phyloP scores from a whole-genome alignment of 2,888 invertebrate species.

The Timema cristinae region DNA sequence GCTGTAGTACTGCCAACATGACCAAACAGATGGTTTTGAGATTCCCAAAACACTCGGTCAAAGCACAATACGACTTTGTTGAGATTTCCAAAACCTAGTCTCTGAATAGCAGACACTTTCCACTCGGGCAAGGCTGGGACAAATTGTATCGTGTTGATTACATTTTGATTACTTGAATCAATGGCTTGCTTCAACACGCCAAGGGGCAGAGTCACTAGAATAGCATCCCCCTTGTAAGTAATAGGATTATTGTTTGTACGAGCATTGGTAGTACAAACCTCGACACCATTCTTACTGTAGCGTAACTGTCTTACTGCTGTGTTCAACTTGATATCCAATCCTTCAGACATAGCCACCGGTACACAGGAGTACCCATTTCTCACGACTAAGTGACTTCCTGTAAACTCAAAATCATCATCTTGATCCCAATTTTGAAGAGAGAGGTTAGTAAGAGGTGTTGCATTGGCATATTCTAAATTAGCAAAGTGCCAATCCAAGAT shows the following conservation, averaged over 20 bases:
- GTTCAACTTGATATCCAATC: constrained; percentile 89
- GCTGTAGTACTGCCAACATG: constrained; percentile 96
- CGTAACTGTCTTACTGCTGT: constrained; percentile 87
- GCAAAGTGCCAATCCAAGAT: constrained; percentile 99
- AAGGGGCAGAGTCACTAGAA: constrained; percentile 95
- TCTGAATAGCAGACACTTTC: constrained; percentile 91
- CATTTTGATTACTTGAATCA: constrained; percentile 54
- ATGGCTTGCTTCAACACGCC: constrained; percentile 86
- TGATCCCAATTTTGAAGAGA: constrained; percentile 98
- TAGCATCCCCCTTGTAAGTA: constrained; percentile 74
- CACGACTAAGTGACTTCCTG: constrained; percentile 94
- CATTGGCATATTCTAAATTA: constrained; percentile 98
- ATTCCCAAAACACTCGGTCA: constrained; percentile 97
- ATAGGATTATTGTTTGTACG: constrained; percentile 62
- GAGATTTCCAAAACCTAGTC: constrained; percentile 93
- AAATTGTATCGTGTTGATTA: constrained; percentile 78
- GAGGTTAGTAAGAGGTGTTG: constrained; percentile 87
- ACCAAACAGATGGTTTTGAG: constrained; percentile 91
- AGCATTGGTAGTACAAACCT: constrained; percentile 73
- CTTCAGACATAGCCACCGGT: constrained; percentile 90
- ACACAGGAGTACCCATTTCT: constrained; percentile 96
- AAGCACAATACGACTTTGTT: constrained; percentile 95
- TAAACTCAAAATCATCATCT: constrained; percentile 98
- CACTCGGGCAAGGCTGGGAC: constrained; percentile 93
- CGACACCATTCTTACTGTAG: constrained; percentile 72